These are phyloP conservation scores for Episyrphus balteatus DNA, from an alignment of 1,140 invertebrate genomes.

Conservation along the genomic window DNA sequence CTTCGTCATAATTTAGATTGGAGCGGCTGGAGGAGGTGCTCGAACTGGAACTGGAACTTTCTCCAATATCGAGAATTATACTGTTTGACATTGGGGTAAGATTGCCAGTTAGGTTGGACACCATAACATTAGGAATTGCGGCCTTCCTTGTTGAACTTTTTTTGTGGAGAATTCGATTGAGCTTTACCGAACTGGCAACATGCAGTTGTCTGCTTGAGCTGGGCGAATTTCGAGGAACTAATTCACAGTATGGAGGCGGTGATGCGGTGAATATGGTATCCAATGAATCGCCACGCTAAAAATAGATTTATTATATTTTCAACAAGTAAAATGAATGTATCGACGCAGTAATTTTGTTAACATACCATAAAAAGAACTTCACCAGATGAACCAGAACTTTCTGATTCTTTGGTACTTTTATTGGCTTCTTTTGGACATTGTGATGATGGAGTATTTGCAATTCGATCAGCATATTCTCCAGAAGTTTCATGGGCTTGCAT, in stretches of 20 bases:
- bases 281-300: slow-evolving; percentile 45
- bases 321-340: background rate
- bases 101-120: slow-evolving; percentile 27
- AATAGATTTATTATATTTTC: background rate
- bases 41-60: slow-evolving; percentile 30
- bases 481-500: background rate
- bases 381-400: slow-evolving; percentile 37
- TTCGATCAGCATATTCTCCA: background rate
- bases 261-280: slow-evolving; percentile 48
- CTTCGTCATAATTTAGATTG: background rate
- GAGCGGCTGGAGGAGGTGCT: background rate
- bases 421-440: slow-evolving; percentile 24
- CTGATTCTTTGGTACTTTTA: slow-evolving; percentile 25
- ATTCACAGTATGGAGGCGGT: slow-evolving; percentile 33
- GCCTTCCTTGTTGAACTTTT: no score
- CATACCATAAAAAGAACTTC: slow-evolving; percentile 42
- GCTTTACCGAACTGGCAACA: no score
- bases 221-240: slow-evolving; percentile 17
- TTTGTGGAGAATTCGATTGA: no score
- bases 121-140: slow-evolving; percentile 8
- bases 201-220: slow-evolving; percentile 9
- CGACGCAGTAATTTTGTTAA: background rate
- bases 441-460: slow-evolving; percentile 14
- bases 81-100: slow-evolving; percentile 22
- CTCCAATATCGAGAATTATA: slow-evolving; percentile 33